Conservation (phyloP, 2,113 vertebrate genomes). For the Prunella fulvescens region DNA sequence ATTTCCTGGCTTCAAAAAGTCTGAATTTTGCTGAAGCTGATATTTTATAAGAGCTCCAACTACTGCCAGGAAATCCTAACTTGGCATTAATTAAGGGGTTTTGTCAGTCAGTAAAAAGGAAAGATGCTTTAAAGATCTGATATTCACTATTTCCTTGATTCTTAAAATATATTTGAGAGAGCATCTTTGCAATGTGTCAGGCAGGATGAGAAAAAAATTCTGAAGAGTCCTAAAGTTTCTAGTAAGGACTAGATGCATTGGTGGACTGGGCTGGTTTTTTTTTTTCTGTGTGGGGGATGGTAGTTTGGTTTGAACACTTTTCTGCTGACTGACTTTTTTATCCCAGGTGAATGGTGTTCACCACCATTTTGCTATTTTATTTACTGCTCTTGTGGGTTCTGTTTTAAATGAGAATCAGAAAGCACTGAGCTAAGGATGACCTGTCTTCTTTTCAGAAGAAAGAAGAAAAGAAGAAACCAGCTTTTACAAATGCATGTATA, state of each 20-base stretch:
- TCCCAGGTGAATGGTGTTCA: neutral
- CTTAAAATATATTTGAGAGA: neutral
- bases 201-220: neutral
- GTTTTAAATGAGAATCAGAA: neutral
- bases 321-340: neutral
- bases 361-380: neutral
- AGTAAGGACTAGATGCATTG: neutral
- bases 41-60: neutral
- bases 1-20: neutral
- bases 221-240: neutral
- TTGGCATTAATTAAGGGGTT: neutral
- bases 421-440: neutral
- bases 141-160: neutral
- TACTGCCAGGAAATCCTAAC: neutral
- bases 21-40: conserved; percentile 11
- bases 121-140: neutral
- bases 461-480: neutral
- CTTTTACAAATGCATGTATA: neutral
- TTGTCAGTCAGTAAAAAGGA: neutral
- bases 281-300: neutral
- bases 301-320: neutral
- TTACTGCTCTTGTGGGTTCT: neutral
- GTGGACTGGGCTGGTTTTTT: neutral
- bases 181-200: neutral
- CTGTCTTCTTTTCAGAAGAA: neutral